phyloP scores from a whole-genome alignment of 2,888 invertebrate genomes.

The Argynnis bischoffii region DNA sequence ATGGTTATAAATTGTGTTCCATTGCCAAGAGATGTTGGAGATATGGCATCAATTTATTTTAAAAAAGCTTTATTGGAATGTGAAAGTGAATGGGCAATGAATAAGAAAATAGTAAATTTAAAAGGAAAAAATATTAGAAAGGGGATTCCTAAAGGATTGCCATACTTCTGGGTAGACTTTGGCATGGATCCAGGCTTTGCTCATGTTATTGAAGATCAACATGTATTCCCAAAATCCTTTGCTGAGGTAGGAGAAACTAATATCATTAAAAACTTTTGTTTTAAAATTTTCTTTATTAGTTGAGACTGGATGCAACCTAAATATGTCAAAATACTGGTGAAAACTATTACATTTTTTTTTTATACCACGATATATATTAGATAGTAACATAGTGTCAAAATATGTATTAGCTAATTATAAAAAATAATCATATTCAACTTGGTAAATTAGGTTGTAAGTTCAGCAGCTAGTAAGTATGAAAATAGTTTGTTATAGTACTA shows the following conservation, averaged over 20 bases:
- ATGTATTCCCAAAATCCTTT: constrained; percentile 92
- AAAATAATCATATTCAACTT: too few species aligned
- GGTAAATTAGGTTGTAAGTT: too few species aligned
- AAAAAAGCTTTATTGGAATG: constrained; percentile 98
- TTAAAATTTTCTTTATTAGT: neutral
- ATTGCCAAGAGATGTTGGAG: constrained; percentile 90
- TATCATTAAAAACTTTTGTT: too few species aligned
- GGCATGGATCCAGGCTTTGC: constrained; percentile 96
- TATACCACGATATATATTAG: too few species aligned
- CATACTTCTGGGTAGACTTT: constrained; percentile 97
- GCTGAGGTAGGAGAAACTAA: constrained; percentile 85
- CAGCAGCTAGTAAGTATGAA: too few species aligned
- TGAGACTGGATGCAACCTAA: neutral
- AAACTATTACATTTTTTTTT: too few species aligned
- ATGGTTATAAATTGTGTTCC: constrained; percentile 95
- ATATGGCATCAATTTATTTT: constrained; percentile 97
- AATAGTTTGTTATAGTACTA: too few species aligned
- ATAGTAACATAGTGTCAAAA: too few species aligned
- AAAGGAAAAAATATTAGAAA: constrained; percentile 87
- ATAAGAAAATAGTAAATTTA: constrained; percentile 88
- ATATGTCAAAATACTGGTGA: neutral
- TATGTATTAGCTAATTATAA: too few species aligned
- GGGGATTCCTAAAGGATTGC: constrained; percentile 94
- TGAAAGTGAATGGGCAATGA: constrained; percentile 96
- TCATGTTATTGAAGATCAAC: constrained; percentile 97